Evolutionary conservation across 2,797 vertebrate species (phyloP).

Genomic region (Pangasius djambal): DNA sequence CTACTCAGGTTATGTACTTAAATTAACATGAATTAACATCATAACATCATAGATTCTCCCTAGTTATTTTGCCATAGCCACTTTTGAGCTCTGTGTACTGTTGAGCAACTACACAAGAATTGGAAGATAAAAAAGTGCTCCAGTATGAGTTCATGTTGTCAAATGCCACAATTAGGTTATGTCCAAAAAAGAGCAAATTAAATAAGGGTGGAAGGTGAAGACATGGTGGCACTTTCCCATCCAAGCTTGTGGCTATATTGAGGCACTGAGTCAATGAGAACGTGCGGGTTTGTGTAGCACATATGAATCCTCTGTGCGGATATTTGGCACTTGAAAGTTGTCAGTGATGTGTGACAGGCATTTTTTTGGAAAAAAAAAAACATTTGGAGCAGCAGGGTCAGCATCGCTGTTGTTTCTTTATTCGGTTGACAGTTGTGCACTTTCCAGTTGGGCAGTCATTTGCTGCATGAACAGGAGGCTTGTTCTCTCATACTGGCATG

Average conservation of each 20-base stretch:
- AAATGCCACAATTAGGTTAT: not conserved
- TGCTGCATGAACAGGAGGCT: constrained; percentile 34
- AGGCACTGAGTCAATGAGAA: not conserved
- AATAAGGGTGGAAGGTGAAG: not conserved
- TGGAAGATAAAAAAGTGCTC: constrained; percentile 12
- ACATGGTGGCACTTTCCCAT: not conserved
- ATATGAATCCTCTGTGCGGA: not conserved
- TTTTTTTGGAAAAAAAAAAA: not conserved
- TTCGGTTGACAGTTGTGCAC: constrained; percentile 46
- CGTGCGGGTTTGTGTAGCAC: not conserved
- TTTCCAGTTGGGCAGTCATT: constrained; percentile 47
- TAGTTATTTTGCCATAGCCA: not conserved
- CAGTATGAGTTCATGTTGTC: not conserved
- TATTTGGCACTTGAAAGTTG: not conserved
- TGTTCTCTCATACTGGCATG: constrained; percentile 12
- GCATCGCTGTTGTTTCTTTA: constrained; percentile 29
- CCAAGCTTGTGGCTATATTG: not conserved
- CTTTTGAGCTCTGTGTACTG: not conserved
- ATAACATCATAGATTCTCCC: constrained; percentile 1
- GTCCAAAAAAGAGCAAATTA: not conserved
- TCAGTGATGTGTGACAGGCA: constrained; percentile 16
- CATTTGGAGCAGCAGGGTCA: constrained; percentile 16
- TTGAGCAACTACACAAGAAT: not conserved
- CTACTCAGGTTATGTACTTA: not conserved
- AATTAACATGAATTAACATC: no score